These are phyloP conservation scores for Boleophthalmus pectinirostris DNA, from an alignment of 2,113 vertebrate genomes.

Conservation along the genomic window DNA sequence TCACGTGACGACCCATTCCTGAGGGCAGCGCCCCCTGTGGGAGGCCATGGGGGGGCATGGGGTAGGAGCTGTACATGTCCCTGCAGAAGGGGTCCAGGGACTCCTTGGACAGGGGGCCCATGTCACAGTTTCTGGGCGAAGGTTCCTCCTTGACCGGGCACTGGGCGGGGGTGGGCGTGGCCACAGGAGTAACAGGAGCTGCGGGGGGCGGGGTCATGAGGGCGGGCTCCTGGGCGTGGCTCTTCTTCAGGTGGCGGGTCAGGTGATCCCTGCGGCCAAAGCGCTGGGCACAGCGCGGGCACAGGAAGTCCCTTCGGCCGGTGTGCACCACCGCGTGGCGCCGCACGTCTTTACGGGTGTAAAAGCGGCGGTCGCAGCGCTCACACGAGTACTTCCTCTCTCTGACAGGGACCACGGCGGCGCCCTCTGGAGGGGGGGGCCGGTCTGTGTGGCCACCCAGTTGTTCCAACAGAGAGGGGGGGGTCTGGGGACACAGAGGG, in stretches of 20 bases:
- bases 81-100: conserved; percentile 73
- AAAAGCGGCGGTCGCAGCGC: conserved; percentile 93
- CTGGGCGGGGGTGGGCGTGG: conserved; percentile 78
- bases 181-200: conserved; percentile 71
- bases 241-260: conserved; percentile 96
- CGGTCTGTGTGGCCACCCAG: conserved; percentile 87
- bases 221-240: conserved; percentile 90
- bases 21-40: conserved; percentile 84
- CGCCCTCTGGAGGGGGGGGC: conserved; percentile 75
- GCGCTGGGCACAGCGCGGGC: conserved; percentile 92
- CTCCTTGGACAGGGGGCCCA: conserved; percentile 81
- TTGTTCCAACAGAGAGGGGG: conserved; percentile 89
- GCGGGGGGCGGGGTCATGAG: conserved; percentile 83
- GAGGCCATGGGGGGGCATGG: conserved; percentile 84
- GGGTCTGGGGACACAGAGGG: conserved; percentile 87
- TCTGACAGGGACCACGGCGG: conserved; percentile 74
- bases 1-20: conserved; percentile 76
- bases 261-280: conserved; percentile 95
- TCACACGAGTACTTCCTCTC: conserved; percentile 95
- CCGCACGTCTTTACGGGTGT: conserved; percentile 94
- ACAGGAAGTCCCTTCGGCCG: conserved; percentile 93
- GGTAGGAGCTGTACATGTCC: conserved; percentile 85
- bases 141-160: conserved; percentile 87
- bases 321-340: conserved; percentile 96
- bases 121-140: conserved; percentile 79